Evolutionary conservation across 2,888 invertebrate genomes (phyloP).

Genomic region (Hirtodrosophila alboralis): DNA sequence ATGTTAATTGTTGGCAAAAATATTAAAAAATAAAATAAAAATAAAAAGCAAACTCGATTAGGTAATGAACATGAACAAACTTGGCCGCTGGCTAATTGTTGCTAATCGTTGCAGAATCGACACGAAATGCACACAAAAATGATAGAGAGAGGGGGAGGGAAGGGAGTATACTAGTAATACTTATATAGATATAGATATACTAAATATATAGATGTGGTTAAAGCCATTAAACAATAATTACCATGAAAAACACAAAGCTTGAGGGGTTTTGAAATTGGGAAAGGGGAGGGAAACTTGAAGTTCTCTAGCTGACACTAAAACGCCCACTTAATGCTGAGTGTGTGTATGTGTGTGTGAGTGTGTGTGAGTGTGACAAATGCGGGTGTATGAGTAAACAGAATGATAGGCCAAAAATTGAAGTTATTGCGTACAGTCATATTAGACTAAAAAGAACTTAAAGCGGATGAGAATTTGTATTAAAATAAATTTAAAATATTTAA

Average conservation of each 20-base stretch:
- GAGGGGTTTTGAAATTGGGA: not conserved
- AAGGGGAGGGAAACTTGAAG: not conserved
- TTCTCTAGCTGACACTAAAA: conserved; percentile 33
- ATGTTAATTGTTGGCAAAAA: conserved; percentile 65
- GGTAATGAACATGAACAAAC: conserved; percentile 63
- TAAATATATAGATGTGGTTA: conserved; percentile 9
- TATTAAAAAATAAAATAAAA: conserved; percentile 22
- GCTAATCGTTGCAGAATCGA: conserved; percentile 73
- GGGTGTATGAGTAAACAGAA: conserved; percentile 18
- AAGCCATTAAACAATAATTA: conserved; percentile 59
- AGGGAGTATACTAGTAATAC: no score
- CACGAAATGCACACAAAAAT: conserved; percentile 55
- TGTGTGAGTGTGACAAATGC: conserved; percentile 18
- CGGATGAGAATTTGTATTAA: no score
- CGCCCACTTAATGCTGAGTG: conserved; percentile 51
- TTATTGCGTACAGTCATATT: not conserved
- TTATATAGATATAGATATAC: conserved; percentile 2
- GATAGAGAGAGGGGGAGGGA: not conserved
- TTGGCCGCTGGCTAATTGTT: conserved; percentile 69
- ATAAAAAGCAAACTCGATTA: conserved; percentile 55
- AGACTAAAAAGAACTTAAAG: not conserved
- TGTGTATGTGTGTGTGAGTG: conserved; percentile 38
- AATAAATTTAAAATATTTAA: no score
- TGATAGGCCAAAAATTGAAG: conserved; percentile 23
- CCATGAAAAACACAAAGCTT: conserved; percentile 59